phyloP scores from a whole-genome alignment of 1,140 invertebrate genomes.

The Apis cerana region DNA sequence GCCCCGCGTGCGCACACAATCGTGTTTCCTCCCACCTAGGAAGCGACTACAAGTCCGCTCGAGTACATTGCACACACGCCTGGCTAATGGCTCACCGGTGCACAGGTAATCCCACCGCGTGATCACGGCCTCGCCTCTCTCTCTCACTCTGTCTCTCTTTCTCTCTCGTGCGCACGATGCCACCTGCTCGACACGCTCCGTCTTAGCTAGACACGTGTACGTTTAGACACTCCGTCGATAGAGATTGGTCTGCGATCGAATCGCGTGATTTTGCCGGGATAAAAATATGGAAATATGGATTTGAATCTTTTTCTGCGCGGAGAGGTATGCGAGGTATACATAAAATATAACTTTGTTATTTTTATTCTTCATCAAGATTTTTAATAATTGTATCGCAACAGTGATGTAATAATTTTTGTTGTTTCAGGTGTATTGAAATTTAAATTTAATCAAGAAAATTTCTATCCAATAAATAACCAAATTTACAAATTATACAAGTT shows the following conservation, averaged over 20 bases:
- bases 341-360: too few relatives aligned
- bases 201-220: slow-evolving; percentile 63
- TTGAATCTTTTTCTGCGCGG: too few relatives aligned
- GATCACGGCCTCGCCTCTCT: slow-evolving; percentile 45
- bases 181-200: slow-evolving; percentile 56
- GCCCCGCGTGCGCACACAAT: slow-evolving; percentile 38
- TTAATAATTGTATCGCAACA: too few relatives aligned
- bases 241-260: slow-evolving; percentile 1
- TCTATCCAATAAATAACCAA: too few relatives aligned
- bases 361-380: too few relatives aligned
- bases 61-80: slow-evolving; percentile 69
- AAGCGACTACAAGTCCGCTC: slow-evolving; percentile 65
- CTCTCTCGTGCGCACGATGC: slow-evolving; percentile 1
- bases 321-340: too few relatives aligned
- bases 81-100: slow-evolving; percentile 66
- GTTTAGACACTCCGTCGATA: slow-evolving; percentile 41
- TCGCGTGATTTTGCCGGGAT: neutral
- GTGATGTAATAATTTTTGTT: too few relatives aligned
- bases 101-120: slow-evolving; percentile 66
- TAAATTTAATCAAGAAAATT: too few relatives aligned
- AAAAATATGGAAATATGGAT: neutral
- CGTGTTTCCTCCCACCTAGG: slow-evolving; percentile 43
- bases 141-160: slow-evolving; percentile 10
- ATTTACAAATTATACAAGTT: too few relatives aligned
- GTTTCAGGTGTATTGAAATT: too few relatives aligned